These are phyloP conservation scores for Trematocara macrostoma DNA, from an alignment of 2,113 vertebrate species.

Conservation along the genomic window DNA sequence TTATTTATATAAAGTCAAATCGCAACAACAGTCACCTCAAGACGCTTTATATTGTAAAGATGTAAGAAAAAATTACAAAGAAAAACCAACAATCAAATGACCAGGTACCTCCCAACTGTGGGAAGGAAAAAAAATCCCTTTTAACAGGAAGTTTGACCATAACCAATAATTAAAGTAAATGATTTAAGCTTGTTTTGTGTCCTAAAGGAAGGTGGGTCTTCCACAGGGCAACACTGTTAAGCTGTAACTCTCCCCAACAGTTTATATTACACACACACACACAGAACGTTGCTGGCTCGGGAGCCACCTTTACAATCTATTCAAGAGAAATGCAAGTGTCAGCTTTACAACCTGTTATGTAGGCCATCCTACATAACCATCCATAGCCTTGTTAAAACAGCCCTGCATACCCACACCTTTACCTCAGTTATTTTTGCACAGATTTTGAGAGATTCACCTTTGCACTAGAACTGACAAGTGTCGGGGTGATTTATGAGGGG, in stretches of 20 bases:
- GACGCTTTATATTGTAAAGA: not conserved
- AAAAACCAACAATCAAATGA: not conserved
- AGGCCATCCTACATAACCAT: not conserved
- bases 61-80: not conserved
- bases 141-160: not conserved
- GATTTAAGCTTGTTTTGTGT: not conserved
- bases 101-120: not conserved
- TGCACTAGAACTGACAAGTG: not conserved
- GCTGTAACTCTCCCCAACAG: not conserved
- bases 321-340: not conserved
- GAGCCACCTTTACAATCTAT: not conserved
- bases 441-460: not conserved
- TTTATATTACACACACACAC: not conserved
- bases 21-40: not conserved
- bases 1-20: not conserved
- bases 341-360: not conserved
- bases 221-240: not conserved
- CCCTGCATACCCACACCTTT: not conserved
- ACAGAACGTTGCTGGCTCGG: not conserved
- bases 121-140: accelerated
- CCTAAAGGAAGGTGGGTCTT: not conserved
- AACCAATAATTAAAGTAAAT: not conserved
- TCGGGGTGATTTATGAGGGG: not conserved
- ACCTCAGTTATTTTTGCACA: not conserved
- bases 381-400: not conserved